Evolutionary conservation across 2,888 invertebrate genomes (phyloP).

Genomic region (Sphinx pinastri): DNA sequence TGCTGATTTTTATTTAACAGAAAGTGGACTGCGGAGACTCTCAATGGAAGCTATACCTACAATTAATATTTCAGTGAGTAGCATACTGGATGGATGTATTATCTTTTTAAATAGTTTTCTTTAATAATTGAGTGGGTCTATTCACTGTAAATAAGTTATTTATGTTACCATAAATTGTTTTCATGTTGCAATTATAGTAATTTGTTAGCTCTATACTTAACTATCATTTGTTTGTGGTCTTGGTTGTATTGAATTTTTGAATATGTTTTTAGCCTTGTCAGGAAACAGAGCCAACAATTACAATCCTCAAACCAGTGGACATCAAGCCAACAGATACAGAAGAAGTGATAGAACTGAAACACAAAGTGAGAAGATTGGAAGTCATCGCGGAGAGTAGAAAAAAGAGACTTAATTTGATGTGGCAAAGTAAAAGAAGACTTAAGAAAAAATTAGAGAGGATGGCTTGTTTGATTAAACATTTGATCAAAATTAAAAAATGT

Average conservation of each 20-base stretch:
- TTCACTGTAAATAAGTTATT: too few species aligned
- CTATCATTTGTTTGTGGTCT: too few species aligned
- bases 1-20: slow-evolving; percentile 67
- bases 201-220: too few species aligned
- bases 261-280: slow-evolving; percentile 61
- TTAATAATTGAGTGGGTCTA: too few species aligned
- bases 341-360: slow-evolving; percentile 63
- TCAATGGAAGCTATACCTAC: slow-evolving; percentile 60
- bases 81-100: background rate
- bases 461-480: slow-evolving; percentile 61
- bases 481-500: slow-evolving; percentile 53
- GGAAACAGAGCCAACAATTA: slow-evolving; percentile 59
- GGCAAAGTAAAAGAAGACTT: slow-evolving; percentile 59
- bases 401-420: slow-evolving; percentile 58
- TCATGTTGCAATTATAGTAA: too few species aligned
- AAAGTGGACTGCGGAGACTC: slow-evolving; percentile 64
- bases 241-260: background rate
- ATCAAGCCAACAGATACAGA: slow-evolving; percentile 57
- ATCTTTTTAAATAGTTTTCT: background rate
- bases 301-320: slow-evolving; percentile 49
- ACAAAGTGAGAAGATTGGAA: slow-evolving; percentile 63
- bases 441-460: slow-evolving; percentile 58
- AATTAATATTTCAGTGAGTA: slow-evolving; percentile 71
- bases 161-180: too few species aligned
- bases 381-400: slow-evolving; percentile 63